phyloP scores from a whole-genome alignment of 2,113 vertebrate genomes.

The Buteo buteo region DNA sequence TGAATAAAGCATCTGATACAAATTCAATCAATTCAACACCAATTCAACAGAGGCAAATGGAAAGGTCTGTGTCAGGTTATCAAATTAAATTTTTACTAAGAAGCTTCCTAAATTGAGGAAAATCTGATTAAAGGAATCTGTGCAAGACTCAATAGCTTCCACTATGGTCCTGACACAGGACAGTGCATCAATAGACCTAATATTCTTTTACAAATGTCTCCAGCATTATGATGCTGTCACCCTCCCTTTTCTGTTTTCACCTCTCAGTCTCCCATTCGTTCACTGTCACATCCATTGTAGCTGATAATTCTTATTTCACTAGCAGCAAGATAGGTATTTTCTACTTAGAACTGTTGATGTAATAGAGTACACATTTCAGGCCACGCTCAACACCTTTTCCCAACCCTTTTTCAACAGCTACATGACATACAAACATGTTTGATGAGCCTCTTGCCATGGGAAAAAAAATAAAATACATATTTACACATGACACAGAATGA shows the following conservation, averaged over 20 bases:
- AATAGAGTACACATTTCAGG: background rate
- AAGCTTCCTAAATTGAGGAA: background rate
- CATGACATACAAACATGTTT: background rate
- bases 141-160: background rate
- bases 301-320: background rate
- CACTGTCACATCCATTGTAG: background rate
- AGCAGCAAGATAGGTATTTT: background rate
- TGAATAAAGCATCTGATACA: background rate
- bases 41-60: background rate
- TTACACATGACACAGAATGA: background rate
- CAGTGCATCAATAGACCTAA: background rate
- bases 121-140: background rate
- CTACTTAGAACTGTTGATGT: background rate
- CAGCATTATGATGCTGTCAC: background rate
- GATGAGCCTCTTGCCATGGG: background rate
- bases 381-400: background rate
- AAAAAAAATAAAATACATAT: background rate
- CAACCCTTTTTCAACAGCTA: background rate
- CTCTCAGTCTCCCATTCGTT: background rate
- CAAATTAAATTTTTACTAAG: constrained; percentile 25
- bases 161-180: background rate
- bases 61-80: background rate
- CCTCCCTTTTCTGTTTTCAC: background rate
- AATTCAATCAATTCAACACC: background rate
- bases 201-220: background rate